Base-by-base conservation (phyloP, 2,888 invertebrate species). In the Brenthis hecate region DNA sequence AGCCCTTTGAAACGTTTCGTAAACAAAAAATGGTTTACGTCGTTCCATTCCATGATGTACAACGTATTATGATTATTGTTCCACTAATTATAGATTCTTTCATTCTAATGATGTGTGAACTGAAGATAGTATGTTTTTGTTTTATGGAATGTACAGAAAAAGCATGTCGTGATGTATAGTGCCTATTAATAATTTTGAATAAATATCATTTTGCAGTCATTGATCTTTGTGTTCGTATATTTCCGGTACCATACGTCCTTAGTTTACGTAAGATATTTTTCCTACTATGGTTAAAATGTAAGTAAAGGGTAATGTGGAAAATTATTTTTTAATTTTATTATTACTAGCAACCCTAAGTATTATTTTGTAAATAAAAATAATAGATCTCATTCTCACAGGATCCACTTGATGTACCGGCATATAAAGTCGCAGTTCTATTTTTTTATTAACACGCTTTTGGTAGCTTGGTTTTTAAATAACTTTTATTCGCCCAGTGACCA, bases 1-100 rank as follows among this genome's bases (percentile, higher is more conserved):
- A 82, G 78, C 76, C 78, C 90, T 92, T 91, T 92, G 91, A 92
- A 89, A 84, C 87, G 81, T 86, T 85, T 78, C 79, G 88, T 91
- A 91, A 87, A 88, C 91, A 85, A 83, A 82, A 79, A 81, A 88
- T 88, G 90, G 88, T 88, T 88, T 82, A 86, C 78, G 77, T 79
- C 84, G 80, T 77, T 81, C 75, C 79, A 76, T 78, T 76, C 72
- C 77, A 82, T 81, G 85, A 88, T 80, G 80, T 76, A 79, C 76
- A 72, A 72, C 81, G 79, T 76, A 85, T 82, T 84, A 84, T 14
- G 56, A 56, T 70, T 80, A 84, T 83, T 80, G 75, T 82, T 75
- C 19, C 50, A 77, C 86, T 89, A 90, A 88, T 87, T 86, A 88
- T 88, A 89, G 85, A 81, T 74, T 78, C 71, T 81, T 81, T 77